These are phyloP conservation scores for Meteorus cinctellus DNA, from an alignment of 2,888 invertebrate species.

Conservation along the genomic window DNA sequence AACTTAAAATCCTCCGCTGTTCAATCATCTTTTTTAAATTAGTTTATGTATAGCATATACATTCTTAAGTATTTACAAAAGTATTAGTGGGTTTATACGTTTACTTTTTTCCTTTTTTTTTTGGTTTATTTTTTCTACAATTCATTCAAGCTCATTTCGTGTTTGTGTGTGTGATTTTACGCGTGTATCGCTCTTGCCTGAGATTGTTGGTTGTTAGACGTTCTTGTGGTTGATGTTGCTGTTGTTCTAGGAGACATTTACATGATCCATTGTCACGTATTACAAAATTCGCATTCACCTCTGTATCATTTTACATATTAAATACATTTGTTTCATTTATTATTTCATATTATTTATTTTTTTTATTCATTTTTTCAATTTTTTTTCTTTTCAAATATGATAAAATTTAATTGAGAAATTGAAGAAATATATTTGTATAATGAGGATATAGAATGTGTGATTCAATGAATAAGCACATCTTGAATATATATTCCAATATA, in stretches of 20 bases:
- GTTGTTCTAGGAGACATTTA: neutral
- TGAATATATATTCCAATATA: conserved; percentile 30
- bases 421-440: conserved; percentile 36
- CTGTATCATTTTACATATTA: neutral
- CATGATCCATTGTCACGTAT: neutral
- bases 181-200: conserved; percentile 42
- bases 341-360: conserved; percentile 34
- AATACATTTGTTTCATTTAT: conserved; percentile 36
- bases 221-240: neutral
- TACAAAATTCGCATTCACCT: conserved; percentile 10
- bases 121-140: conserved; percentile 1
- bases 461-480: conserved; percentile 30
- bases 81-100: conserved; percentile 44
- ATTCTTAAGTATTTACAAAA: conserved; percentile 47
- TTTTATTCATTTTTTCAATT: conserved; percentile 45
- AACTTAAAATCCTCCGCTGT: conserved; percentile 25
- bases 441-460: neutral
- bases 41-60: conserved; percentile 43
- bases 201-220: conserved; percentile 9
- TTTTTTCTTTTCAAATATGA: conserved; percentile 40
- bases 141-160: conserved; percentile 48
- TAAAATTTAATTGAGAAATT: conserved; percentile 32
- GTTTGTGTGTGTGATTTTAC: conserved; percentile 2
- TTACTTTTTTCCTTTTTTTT: conserved; percentile 15
- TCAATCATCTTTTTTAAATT: conserved; percentile 21